phyloP scores from a whole-genome alignment of 2,888 invertebrate species.

The Diaphora mendica region DNA sequence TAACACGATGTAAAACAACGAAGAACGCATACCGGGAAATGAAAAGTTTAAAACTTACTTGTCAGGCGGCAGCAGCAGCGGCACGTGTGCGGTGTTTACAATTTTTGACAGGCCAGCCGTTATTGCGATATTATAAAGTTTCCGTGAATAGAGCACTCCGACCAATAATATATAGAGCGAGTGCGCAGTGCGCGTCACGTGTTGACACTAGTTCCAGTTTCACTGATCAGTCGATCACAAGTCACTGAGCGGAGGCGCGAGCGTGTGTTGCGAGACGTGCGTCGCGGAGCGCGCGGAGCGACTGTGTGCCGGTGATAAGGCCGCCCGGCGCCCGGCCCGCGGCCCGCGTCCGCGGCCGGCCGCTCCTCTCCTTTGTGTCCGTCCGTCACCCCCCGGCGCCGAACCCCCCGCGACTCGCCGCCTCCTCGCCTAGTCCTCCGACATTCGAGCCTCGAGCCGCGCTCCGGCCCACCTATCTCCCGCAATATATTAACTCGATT shows the following conservation, averaged over 20 bases:
- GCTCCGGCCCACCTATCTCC: slow-evolving; percentile 75
- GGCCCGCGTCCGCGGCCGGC: slow-evolving; percentile 79
- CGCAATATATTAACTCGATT: slow-evolving; percentile 76
- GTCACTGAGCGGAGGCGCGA: slow-evolving; percentile 52
- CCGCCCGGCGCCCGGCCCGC: slow-evolving; percentile 76
- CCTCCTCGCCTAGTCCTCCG: slow-evolving; percentile 62
- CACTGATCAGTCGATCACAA: slow-evolving; percentile 65
- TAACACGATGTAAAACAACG: slow-evolving; percentile 12
- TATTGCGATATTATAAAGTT: slow-evolving; percentile 62
- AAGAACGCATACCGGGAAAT: slow-evolving; percentile 25
- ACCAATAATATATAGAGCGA: slow-evolving; percentile 61
- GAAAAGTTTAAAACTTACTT: slow-evolving; percentile 73
- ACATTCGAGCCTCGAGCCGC: slow-evolving; percentile 52
- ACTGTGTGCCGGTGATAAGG: slow-evolving; percentile 82
- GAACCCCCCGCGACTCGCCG: slow-evolving; percentile 59
- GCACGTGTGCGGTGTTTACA: slow-evolving; percentile 83
- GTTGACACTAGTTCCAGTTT: slow-evolving; percentile 61
- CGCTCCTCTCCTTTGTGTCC: slow-evolving; percentile 86
- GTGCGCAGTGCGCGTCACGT: slow-evolving; percentile 75
- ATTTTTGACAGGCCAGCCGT: slow-evolving; percentile 75
- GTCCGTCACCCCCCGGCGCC: slow-evolving; percentile 69
- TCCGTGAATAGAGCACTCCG: slow-evolving; percentile 61
- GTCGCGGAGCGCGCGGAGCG: slow-evolving; percentile 78
- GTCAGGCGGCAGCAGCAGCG: slow-evolving; percentile 77
- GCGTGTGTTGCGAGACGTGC: slow-evolving; percentile 66